Evolutionary conservation across 2,888 invertebrate species (phyloP), one percentile per base, ranked within the genome.

Genomic region (Apocheima hispidaria): DNA sequence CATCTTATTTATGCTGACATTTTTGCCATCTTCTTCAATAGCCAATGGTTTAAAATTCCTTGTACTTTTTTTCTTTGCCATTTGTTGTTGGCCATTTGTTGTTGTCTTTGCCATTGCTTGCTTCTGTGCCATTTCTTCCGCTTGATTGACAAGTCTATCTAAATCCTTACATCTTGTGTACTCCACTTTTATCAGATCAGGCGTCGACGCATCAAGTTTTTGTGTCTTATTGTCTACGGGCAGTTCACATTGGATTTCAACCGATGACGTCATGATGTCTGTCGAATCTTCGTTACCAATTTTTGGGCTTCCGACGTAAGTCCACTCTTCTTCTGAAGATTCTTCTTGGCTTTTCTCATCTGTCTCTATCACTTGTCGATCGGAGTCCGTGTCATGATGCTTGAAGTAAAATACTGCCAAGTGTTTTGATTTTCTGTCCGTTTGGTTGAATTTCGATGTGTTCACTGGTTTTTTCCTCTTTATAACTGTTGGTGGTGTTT

Each of bases 311-410:
- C 88, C 92, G n/a, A 93, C 94, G 80, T 95, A 96, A 0, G 95
- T 95, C 95, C 96, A 96, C 85, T 96, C 93, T 69, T 93, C 93
- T 68, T 93, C 92, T 0, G 91, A 90, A 0, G 90, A 91, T 72
- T 93, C 93, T 46, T 90, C 92, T 65, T 90, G 90, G 9, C 88
- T 90, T 59, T 90, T 90, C 55, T 90, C 89, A 44, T 90, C 85
- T 51, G 93, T 89, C 78, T 93, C 85, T 65, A 92, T 83, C 81
- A 94, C 92, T 77, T 96, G 95, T 81, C 94, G 93, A 82, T 97
- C 97, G 10, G 96, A 96, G 83, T 97, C 97, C 12, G 97, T 97
- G 83, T 98, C 97, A 85, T 95, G 94, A 85, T 97, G 97, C 84
- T 94, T 96, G 87, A 97, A 97, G 88, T 97, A 97, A 87, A 96